Percentiles rank a stretch among this genome's conserved stretches.
Conservation (phyloP, 1,140 invertebrate genomes). For the Pantala flavescens region DNA sequence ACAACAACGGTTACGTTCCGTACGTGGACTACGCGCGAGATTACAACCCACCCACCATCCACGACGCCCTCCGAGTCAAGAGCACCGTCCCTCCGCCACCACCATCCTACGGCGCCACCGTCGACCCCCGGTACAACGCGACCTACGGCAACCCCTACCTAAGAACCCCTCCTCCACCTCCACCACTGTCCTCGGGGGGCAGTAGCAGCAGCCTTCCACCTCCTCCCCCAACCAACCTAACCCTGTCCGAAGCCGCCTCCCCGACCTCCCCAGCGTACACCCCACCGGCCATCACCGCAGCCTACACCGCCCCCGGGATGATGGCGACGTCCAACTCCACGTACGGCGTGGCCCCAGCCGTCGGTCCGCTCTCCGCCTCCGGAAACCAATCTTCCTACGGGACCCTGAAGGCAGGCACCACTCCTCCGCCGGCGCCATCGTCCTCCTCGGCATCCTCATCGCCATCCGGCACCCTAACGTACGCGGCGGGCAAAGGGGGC, state of each 20-base stretch:
- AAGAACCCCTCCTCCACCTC: slow-evolving; percentile 43
- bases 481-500: slow-evolving; percentile 37
- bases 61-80: slow-evolving; percentile 34
- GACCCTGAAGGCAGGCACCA: slow-evolving; percentile 41
- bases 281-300: slow-evolving; percentile 24
- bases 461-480: slow-evolving; percentile 53
- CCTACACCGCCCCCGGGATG: slow-evolving; percentile 29
- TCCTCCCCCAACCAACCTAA: slow-evolving; percentile 1
- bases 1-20: slow-evolving; percentile 79
- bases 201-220: slow-evolving; percentile 8
- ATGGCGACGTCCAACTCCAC: neutral
- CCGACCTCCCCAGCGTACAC: slow-evolving; percentile 24
- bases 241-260: neutral
- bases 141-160: slow-evolving; percentile 82
- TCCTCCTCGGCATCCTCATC: slow-evolving; percentile 50
- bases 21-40: slow-evolving; percentile 77
- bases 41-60: slow-evolving; percentile 53
- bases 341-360: slow-evolving; percentile 7
- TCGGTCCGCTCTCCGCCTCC: slow-evolving; percentile 18
- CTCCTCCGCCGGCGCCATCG: slow-evolving; percentile 51
- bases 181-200: slow-evolving; percentile 21
- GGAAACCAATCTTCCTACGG: slow-evolving; percentile 13
- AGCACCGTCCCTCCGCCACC: slow-evolving; percentile 28
- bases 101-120: slow-evolving; percentile 26
- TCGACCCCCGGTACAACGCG: slow-evolving; percentile 76